A percentile compares a stretch with the other conserved stretches of the same genome.
These are phyloP conservation scores for Amphipoea oculea DNA, from an alignment of 2,888 invertebrate genomes.

Conservation along the genomic window DNA sequence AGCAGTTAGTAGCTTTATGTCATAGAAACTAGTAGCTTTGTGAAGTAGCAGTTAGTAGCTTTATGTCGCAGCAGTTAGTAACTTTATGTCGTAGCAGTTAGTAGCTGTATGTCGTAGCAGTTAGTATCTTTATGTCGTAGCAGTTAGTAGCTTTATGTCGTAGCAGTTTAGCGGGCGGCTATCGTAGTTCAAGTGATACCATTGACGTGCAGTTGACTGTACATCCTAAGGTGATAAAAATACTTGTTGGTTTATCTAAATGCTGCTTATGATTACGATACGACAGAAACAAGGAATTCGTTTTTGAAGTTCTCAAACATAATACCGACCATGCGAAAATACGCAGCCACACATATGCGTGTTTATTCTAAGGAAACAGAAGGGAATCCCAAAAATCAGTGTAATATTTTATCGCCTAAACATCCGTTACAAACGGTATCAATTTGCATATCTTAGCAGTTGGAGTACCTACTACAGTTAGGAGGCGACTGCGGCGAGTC, in stretches of 20 bases:
- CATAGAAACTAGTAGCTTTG: too few species aligned
- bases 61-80: neutral
- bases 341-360: neutral
- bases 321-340: neutral
- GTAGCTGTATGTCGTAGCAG: too few species aligned
- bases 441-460: slow-evolving; percentile 59
- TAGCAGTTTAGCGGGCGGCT: neutral
- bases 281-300: neutral
- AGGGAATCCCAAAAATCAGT: slow-evolving; percentile 44
- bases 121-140: neutral
- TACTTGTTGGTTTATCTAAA: neutral
- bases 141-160: neutral
- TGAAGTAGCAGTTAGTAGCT: neutral
- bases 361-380: slow-evolving; percentile 13
- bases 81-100: too few species aligned
- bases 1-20: too few species aligned
- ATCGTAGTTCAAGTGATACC: slow-evolving; percentile 1
- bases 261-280: neutral
- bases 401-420: slow-evolving; percentile 32
- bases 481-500: slow-evolving; percentile 71
- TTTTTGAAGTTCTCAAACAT: neutral
- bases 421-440: slow-evolving; percentile 39
- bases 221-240: neutral
- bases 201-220: neutral
- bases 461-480: slow-evolving; percentile 69